Base-by-base conservation (phyloP, 2,888 invertebrate genomes). In the Invenusta paracnida region DNA sequence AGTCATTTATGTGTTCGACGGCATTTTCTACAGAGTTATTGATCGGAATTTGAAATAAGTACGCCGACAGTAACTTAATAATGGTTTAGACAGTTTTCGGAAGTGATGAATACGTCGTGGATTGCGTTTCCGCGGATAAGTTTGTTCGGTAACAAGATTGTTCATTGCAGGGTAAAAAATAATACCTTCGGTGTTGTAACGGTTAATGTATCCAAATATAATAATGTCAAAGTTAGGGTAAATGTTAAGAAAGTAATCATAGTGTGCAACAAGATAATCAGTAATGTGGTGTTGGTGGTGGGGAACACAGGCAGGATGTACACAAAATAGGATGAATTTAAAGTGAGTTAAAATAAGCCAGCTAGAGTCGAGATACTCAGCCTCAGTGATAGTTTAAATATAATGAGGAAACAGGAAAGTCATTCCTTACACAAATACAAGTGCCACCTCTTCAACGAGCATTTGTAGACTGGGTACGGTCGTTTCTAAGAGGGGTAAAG, bases 241-340 rank as follows among this genome's bases (percentile, higher is more conserved):
- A 48, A 48, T 5, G 48, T 48, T 48, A 48, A 48, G 73, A 73
- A 73, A 23, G 25, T 73, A 23, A 25, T 73, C 73, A 25, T n/a
- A 73, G 73, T 73, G 5, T 73, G 11, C 73, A 23, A n/a, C 25
- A 25, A 73, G 73, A 23, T 73, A 73, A 73, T 5, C 73, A 25
- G 73, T 73, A 73, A 73, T 73, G 27, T 2, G 2, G 73, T 73
- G 17, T 73, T 73, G 73, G 17, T 73, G 73, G 73, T 73, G 73
- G 48, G 48, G 48, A 17, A 48, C 17, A 48, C 48, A 48, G 48
- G 5, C 48, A 48, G 17, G 5, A 48, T 11, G 17, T 17, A 11
- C 5, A 5, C 5, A 48, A 11, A 11, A 48, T 11, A 48, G 48
- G 48, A 48, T 48, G 48, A 48, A 11, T 48, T 48, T 48, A 48